These are phyloP conservation scores for Lepidostoma basale DNA, from an alignment of 1,140 invertebrate genomes.

Conservation along the genomic window DNA sequence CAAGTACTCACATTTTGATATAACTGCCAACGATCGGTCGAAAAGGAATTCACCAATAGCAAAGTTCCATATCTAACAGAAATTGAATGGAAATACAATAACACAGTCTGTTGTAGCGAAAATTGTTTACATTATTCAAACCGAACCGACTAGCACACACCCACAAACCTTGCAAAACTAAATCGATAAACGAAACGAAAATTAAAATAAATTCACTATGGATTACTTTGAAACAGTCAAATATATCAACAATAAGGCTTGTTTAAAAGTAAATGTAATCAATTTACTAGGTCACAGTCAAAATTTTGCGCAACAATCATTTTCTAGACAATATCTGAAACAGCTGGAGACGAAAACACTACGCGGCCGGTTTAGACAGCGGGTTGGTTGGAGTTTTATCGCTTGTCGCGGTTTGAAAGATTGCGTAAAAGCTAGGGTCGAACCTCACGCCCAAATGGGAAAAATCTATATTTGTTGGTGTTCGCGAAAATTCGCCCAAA, in stretches of 20 bases:
- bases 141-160: background rate
- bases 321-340: background rate
- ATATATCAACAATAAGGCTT: too few relatives aligned
- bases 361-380: background rate
- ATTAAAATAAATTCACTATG: too few relatives aligned
- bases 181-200: slow-evolving; percentile 4
- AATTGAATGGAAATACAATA: background rate
- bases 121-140: slow-evolving; percentile 9
- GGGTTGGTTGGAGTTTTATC: background rate
- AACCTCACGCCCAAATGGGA: slow-evolving; percentile 1
- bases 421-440: too few relatives aligned
- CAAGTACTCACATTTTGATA: slow-evolving; percentile 8
- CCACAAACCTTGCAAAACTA: background rate
- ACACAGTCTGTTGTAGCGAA: background rate
- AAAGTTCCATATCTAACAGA: background rate
- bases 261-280: background rate
- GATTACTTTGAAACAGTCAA: too few relatives aligned
- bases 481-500: background rate
- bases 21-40: background rate
- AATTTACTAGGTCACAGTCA: background rate
- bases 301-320: background rate
- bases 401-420: too few relatives aligned
- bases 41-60: background rate
- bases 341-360: slow-evolving; percentile 1
- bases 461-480: background rate